Conservation (phyloP, 2,888 invertebrate genomes). For the Agrypnus murinus region DNA sequence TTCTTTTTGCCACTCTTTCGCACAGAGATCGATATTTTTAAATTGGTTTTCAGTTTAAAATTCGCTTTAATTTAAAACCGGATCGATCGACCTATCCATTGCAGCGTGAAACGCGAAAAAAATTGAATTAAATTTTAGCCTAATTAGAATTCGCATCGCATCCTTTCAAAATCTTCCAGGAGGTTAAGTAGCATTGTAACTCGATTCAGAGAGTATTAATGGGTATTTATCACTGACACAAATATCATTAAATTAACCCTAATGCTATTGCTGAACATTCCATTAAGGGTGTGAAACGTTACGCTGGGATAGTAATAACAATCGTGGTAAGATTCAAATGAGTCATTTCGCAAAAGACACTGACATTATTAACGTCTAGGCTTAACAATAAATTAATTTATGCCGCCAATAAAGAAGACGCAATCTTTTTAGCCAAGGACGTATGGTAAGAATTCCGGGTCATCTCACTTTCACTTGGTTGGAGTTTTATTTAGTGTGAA, state of each 20-base stretch:
- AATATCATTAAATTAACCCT: not conserved
- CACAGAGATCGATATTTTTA: conserved; percentile 8
- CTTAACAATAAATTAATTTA: conserved; percentile 23
- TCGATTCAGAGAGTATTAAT: not conserved
- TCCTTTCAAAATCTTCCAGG: not conserved
- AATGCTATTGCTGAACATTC: not conserved
- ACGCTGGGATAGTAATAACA: not conserved
- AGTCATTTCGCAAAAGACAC: not conserved
- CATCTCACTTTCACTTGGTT: conserved; percentile 29
- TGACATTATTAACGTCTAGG: conserved; percentile 5
- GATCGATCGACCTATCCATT: not conserved
- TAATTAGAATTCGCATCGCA: no score
- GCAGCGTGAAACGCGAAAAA: not conserved
- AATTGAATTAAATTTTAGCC: conserved; percentile 17
- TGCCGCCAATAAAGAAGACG: conserved; percentile 23
- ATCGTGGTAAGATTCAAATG: conserved; percentile 8
- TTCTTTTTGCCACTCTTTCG: not conserved
- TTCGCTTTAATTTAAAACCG: conserved; percentile 10
- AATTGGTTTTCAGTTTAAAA: conserved; percentile 1
- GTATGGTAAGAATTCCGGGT: conserved; percentile 20
- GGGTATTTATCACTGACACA: not conserved
- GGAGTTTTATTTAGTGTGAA: not conserved
- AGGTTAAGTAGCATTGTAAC: conserved; percentile 3
- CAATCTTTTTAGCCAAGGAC: conserved; percentile 28
- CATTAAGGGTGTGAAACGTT: conserved; percentile 2